A percentile compares a stretch with the other conserved stretches of the same genome.
Evolutionary conservation across 2,888 invertebrate genomes (phyloP).

Genomic region (Cenopis cana): DNA sequence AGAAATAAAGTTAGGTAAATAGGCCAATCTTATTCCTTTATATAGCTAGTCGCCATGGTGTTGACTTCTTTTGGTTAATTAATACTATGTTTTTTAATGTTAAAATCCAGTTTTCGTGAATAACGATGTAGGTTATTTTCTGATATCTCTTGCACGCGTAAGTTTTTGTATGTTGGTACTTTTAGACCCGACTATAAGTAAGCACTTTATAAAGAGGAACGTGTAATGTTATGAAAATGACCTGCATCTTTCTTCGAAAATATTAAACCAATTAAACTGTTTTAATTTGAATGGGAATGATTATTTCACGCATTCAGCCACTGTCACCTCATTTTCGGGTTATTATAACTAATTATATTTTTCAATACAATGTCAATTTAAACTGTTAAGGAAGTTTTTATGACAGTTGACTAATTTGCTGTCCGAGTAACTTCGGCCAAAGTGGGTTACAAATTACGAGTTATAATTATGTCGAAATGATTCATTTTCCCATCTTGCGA

Average conservation of each 20-base stretch:
- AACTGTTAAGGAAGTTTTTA: slow-evolving; percentile 39
- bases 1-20: background rate
- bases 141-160: too few species aligned
- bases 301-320: slow-evolving; percentile 11
- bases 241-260: background rate
- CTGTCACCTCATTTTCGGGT: slow-evolving; percentile 15
- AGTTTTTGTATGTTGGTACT: too few species aligned
- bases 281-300: background rate
- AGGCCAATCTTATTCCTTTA: too few species aligned
- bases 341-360: slow-evolving; percentile 24
- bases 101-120: too few species aligned
- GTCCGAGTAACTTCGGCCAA: slow-evolving; percentile 28
- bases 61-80: too few species aligned
- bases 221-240: background rate
- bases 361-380: slow-evolving; percentile 20
- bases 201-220: too few species aligned
- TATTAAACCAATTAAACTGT: background rate
- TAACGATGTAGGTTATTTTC: too few species aligned
- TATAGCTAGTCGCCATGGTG: too few species aligned
- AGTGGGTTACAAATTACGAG: slow-evolving; percentile 40
- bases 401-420: slow-evolving; percentile 29
- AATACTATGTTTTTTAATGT: too few species aligned
- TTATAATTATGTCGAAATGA: slow-evolving; percentile 34
- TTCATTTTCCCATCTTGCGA: slow-evolving; percentile 39
- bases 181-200: too few species aligned